Conservation (phyloP, 2,797 vertebrate species). For the Sebastes minor region DNA sequence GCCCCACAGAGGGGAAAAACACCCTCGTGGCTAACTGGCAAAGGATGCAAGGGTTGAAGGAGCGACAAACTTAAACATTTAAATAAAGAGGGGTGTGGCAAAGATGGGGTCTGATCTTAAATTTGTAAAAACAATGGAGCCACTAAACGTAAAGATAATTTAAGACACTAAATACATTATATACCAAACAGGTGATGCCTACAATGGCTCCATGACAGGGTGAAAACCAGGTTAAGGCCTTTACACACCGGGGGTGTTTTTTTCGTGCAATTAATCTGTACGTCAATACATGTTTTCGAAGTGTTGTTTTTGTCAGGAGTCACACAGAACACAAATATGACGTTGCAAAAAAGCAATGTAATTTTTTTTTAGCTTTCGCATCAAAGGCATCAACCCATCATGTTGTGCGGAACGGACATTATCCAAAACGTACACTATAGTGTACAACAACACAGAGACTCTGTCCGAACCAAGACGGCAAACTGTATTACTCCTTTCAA, state of each 20-base stretch:
- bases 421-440: too few relatives aligned
- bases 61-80: conserved; percentile 25
- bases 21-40: conserved; percentile 42
- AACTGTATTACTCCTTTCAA: too few relatives aligned
- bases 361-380: not conserved
- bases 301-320: not conserved
- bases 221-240: conserved; percentile 17
- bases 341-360: not conserved
- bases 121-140: not conserved
- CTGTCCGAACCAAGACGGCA: too few relatives aligned
- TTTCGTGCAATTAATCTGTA: not conserved
- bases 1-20: conserved; percentile 37
- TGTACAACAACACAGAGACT: too few relatives aligned
- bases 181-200: not conserved
- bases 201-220: not conserved
- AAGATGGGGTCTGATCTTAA: conserved; percentile 1
- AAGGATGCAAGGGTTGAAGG: conserved; percentile 14
- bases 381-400: too few relatives aligned
- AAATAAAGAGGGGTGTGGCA: conserved; percentile 10
- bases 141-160: not conserved
- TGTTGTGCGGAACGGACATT: too few relatives aligned
- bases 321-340: not conserved
- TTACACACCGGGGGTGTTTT: not conserved
- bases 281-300: not conserved
- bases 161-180: not conserved